A percentile compares a stretch with the other conserved stretches of the same genome.
phyloP scores from a whole-genome alignment of 2,797 vertebrate genomes.

The Micromesistius poutassou region DNA sequence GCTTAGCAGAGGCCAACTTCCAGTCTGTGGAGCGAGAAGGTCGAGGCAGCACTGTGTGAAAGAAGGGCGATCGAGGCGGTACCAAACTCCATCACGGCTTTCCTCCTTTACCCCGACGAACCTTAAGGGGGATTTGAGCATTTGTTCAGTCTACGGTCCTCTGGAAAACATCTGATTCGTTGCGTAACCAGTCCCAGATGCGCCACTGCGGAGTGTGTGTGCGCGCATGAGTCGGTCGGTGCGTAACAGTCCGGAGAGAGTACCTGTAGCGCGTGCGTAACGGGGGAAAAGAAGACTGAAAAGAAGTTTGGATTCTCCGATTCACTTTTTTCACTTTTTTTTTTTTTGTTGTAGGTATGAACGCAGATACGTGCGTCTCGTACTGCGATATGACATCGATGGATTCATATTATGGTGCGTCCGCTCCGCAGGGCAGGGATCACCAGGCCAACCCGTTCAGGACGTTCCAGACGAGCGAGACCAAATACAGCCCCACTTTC shows the following conservation, averaged over 20 bases:
- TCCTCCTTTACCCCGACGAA: conserved; percentile 60
- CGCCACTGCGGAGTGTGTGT: conserved; percentile 63
- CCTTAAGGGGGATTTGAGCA: conserved; percentile 81
- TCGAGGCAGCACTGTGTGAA: conserved; percentile 39
- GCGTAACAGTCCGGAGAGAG: conserved; percentile 57
- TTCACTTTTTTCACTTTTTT: conserved; percentile 26
- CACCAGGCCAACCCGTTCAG: conserved; percentile 83
- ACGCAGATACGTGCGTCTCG: conserved; percentile 93
- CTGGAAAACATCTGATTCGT: conserved; percentile 88
- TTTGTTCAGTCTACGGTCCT: conserved; percentile 80
- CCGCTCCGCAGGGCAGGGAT: conserved; percentile 81
- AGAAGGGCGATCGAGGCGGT: conserved; percentile 57
- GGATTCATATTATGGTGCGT: conserved; percentile 93
- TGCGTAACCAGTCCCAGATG: conserved; percentile 84
- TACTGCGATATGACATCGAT: conserved; percentile 94
- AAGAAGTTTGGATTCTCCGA: conserved; percentile 49
- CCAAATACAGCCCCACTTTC: conserved; percentile 88
- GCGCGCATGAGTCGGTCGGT: conserved; percentile 56
- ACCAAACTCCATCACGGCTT: conserved; percentile 40
- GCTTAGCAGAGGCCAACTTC: conserved; percentile 53
- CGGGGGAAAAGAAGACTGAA: conserved; percentile 27
- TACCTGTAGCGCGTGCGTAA: background rate
- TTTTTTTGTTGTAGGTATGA: conserved; percentile 82
- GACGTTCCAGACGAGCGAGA: conserved; percentile 85
- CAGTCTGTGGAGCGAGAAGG: conserved; percentile 39